Evolutionary conservation across 2,113 vertebrate species (phyloP), one percentile per base, ranked within the genome.

Genomic region (Podarcis muralis): DNA sequence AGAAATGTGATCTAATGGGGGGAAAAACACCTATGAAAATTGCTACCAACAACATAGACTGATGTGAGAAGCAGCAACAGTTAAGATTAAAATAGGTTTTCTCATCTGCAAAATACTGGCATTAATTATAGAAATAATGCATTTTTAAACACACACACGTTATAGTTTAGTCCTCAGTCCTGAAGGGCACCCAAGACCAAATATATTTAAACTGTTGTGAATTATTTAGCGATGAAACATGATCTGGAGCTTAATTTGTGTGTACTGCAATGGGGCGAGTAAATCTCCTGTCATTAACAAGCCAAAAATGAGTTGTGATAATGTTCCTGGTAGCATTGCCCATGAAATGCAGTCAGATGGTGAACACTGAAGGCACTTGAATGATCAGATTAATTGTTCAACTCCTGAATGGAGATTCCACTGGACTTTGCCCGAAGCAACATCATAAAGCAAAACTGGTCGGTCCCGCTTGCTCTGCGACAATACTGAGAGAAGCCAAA

Each of bases 41-140:
- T 90, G 27, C 48, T 68, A 87, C 78, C 69, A 91, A 91, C 90
- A 91, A 75, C 40, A 53, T 86, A 89, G 87, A 85, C 77, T 90
- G 85, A 90, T 92, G 87, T 89, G 90, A 85, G 90, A 92, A 93
- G 87, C 43, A 87, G 88, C 87, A 84, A 27, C 68, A 32, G 91
- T 90, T 92, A 92, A 87, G 83, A 66, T 72, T 92, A 85, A 89
- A 43, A 91, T 89, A 27, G 90, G 88, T 88, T 53, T 79, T 68
- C n/a, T 68, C 4, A 79, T 83, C 65, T 88, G 43, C 82, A 85
- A 35, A 86, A 30, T 82, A 83, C 78, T 1, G 9, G 20, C 4
- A 11, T 89, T 93, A 92, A 94, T 89, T 93, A 88, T 85, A 88
- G 91, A 65, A 15, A 37, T n/a, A 72, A 16, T 15, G 3, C 13